A percentile compares a stretch with the other conserved stretches of the same genome.
phyloP scores from a whole-genome alignment of 2,888 invertebrate species.

The Lumbricus terrestris region DNA sequence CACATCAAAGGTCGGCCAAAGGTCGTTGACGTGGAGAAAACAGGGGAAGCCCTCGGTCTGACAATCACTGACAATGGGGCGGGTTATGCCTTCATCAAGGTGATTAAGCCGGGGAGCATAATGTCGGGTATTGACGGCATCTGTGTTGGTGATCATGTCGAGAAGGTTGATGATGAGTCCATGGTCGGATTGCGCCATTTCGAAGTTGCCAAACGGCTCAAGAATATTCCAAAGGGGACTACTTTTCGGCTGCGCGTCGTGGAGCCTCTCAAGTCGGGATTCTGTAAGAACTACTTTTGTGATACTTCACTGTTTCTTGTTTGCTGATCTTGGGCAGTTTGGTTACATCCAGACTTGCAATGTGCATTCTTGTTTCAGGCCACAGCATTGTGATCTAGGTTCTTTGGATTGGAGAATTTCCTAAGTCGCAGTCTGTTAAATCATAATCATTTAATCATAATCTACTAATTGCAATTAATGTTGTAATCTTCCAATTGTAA shows the following conservation, averaged over 20 bases:
- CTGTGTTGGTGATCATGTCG: slow-evolving; percentile 92
- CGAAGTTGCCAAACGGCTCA: slow-evolving; percentile 91
- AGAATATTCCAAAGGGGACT: slow-evolving; percentile 84
- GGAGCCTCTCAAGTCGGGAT: slow-evolving; percentile 88
- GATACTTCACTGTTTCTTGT: not conserved
- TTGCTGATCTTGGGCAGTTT: not conserved
- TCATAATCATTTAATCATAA: too few species aligned
- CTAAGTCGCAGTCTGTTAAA: too few species aligned
- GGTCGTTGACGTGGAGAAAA: slow-evolving; percentile 90
- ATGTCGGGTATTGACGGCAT: slow-evolving; percentile 46
- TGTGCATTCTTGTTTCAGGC: not conserved
- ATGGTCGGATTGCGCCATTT: slow-evolving; percentile 76
- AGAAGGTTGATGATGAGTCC: slow-evolving; percentile 69
- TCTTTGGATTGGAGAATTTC: not conserved
- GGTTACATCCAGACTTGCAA: not conserved
- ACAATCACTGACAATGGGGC: slow-evolving; percentile 98
- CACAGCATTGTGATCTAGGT: not conserved
- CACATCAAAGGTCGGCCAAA: slow-evolving; percentile 92
- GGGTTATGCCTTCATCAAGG: slow-evolving; percentile 94
- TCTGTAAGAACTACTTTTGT: slow-evolving; percentile 62
- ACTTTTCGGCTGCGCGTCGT: slow-evolving; percentile 85
- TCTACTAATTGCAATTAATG: too few species aligned
- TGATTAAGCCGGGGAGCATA: slow-evolving; percentile 69
- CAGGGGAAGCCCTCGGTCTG: slow-evolving; percentile 90
- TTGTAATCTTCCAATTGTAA: too few species aligned